phyloP scores from a whole-genome alignment of 2,797 vertebrate species.

The Tokudaia tokunoshimensis region DNA sequence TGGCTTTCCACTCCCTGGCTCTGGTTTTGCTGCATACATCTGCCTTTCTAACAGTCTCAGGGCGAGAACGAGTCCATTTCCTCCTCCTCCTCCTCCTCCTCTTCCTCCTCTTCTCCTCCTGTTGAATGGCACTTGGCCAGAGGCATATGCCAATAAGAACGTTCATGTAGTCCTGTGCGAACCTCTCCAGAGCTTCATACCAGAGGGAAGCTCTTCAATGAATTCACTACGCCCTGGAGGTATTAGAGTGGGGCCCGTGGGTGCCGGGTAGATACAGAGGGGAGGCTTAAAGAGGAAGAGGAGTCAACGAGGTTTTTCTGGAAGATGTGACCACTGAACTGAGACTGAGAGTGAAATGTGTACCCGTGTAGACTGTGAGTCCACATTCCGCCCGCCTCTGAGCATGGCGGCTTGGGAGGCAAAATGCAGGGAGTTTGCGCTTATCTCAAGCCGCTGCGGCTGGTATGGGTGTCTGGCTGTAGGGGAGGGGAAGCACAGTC shows the following conservation, averaged over 20 bases:
- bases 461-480: too few species aligned
- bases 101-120: not conserved
- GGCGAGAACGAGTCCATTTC: not conserved
- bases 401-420: too few species aligned
- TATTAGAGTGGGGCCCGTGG: too few species aligned
- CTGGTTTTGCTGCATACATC: not conserved
- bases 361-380: not conserved
- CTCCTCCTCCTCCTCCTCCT: too few species aligned
- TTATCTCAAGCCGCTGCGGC: too few species aligned
- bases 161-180: not conserved
- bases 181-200: not conserved
- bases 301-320: not conserved
- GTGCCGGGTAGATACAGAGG: accelerated
- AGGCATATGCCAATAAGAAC: not conserved
- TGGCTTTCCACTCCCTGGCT: not conserved
- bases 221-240: not conserved
- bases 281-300: not conserved
- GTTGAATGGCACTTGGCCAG: not conserved
- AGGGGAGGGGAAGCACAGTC: too few species aligned
- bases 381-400: too few species aligned
- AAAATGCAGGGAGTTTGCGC: too few species aligned
- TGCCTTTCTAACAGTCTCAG: not conserved
- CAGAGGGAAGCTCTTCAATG: not conserved
- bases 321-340: not conserved
- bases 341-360: not conserved